Conservation (phyloP, 2,888 invertebrate genomes). For the Callinectes sapidus region DNA sequence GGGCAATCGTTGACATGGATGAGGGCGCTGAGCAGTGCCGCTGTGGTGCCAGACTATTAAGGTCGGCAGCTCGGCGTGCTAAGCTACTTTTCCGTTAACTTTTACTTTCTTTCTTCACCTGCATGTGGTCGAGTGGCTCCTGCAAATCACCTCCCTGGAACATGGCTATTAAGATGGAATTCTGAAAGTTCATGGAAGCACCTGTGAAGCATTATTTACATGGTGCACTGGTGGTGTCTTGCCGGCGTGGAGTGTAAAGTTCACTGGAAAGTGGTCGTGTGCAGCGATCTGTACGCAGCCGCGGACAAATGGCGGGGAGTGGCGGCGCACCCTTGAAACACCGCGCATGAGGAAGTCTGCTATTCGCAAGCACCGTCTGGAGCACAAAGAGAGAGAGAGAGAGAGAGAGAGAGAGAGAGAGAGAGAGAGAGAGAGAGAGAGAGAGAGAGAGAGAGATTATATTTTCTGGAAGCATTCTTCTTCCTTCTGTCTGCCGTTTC, state of each 20-base stretch:
- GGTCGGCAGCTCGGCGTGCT: not conserved
- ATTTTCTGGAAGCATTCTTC: not conserved
- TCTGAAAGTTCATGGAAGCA: not conserved
- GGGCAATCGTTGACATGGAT: conserved; percentile 5
- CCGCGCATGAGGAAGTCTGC: not conserved
- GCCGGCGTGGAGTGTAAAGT: not conserved
- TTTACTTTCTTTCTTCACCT: not conserved
- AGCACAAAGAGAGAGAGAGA: not conserved
- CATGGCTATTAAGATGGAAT: not conserved
- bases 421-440: not conserved
- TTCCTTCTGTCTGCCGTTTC: not conserved
- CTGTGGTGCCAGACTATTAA: not conserved
- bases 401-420: not conserved
- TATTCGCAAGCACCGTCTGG: not conserved
- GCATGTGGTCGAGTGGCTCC: not conserved
- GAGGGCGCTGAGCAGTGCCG: not conserved
- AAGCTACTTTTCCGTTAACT: not conserved
- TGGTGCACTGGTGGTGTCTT: not conserved
- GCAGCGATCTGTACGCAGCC: not conserved
- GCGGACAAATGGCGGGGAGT: not conserved
- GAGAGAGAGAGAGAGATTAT: not conserved
- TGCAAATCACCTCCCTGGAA: not conserved
- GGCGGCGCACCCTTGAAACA: not conserved
- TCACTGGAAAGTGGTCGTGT: not conserved
- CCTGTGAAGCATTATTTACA: not conserved